phyloP scores from a whole-genome alignment of 2,888 invertebrate species.

The Dysmachus trigonus region DNA sequence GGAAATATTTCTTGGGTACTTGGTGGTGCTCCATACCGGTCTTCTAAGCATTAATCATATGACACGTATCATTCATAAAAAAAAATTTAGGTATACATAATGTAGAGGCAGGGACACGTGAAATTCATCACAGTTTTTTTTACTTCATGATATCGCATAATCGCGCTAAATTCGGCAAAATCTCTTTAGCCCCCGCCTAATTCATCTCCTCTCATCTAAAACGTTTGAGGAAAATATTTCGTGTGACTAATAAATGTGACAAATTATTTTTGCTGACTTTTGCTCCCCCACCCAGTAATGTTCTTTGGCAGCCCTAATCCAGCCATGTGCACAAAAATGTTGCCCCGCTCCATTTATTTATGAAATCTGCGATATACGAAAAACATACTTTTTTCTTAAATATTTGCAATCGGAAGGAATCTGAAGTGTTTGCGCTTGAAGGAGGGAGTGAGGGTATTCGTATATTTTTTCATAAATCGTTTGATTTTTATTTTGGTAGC shows the following conservation, averaged over 20 bases:
- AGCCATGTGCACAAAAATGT: constrained; percentile 8
- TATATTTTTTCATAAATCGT: not conserved
- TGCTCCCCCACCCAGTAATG: not conserved
- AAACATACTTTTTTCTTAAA: not conserved
- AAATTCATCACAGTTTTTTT: not conserved
- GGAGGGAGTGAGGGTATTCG: not conserved
- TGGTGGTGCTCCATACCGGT: not conserved
- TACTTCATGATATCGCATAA: not conserved
- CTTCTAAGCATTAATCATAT: not conserved
- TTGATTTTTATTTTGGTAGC: not conserved
- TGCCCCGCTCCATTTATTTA: constrained; percentile 13
- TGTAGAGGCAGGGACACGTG: not conserved
- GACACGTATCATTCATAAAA: not conserved
- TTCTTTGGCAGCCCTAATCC: constrained; percentile 4
- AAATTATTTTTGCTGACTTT: constrained; percentile 13
- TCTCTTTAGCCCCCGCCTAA: not conserved
- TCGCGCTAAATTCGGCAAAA: not conserved
- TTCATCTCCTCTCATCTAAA: not conserved
- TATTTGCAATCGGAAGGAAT: constrained; percentile 28
- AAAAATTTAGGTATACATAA: not conserved
- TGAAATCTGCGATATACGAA: not conserved
- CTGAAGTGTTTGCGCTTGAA: not conserved
- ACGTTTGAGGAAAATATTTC: not conserved
- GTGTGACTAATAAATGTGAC: not conserved
- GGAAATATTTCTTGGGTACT: not conserved